Conservation (phyloP, 2,113 vertebrate genomes). For the Sisor rabdophorus region DNA sequence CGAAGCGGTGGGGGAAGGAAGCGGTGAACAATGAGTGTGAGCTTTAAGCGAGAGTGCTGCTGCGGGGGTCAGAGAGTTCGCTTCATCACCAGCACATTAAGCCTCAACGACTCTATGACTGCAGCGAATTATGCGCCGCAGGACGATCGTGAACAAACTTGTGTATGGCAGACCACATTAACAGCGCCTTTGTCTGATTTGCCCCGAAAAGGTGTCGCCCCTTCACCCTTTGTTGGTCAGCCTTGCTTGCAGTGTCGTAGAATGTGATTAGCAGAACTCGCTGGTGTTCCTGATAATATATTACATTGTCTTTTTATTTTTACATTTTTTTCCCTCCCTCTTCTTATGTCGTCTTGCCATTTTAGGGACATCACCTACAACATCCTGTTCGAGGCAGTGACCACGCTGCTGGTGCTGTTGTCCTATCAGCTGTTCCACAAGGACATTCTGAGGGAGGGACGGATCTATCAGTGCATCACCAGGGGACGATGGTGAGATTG, state of each 20-base stretch:
- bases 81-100: slow-evolving; percentile 26
- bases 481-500: slow-evolving; percentile 83
- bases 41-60: slow-evolving; percentile 15
- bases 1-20: slow-evolving; percentile 44
- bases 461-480: slow-evolving; percentile 86
- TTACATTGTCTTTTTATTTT: neutral
- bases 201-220: neutral
- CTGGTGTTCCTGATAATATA: slow-evolving; percentile 11
- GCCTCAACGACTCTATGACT: neutral
- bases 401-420: slow-evolving; percentile 85
- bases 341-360: neutral
- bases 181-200: neutral
- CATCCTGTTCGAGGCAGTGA: slow-evolving; percentile 93
- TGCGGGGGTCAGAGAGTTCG: slow-evolving; percentile 31
- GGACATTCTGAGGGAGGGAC: slow-evolving; percentile 84
- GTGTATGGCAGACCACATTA: neutral
- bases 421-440: slow-evolving; percentile 95
- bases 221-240: neutral
- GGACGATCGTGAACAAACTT: slow-evolving; percentile 1
- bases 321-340: neutral
- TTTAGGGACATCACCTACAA: slow-evolving; percentile 92
- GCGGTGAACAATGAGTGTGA: slow-evolving; percentile 42
- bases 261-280: neutral
- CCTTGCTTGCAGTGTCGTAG: neutral
- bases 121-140: neutral